Percentiles rank a stretch among this genome's conserved stretches.
phyloP scores from a whole-genome alignment of 2,888 invertebrate species.

The Hyalella azteca region DNA sequence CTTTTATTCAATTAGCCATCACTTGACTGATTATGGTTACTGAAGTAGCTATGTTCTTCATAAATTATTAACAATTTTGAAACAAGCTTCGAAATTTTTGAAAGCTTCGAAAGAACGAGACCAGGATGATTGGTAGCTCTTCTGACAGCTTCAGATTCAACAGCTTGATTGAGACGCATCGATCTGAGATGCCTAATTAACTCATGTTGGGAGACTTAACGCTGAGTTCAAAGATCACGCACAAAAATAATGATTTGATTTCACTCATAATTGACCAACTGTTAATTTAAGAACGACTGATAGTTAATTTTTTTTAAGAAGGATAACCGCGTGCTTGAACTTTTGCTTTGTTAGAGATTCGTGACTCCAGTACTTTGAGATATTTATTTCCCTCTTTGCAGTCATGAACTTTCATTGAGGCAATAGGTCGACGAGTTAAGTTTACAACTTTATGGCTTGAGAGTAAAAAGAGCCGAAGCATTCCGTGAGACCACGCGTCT shows the following conservation, averaged over 20 bases:
- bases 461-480: background rate
- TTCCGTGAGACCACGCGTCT: background rate
- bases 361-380: background rate
- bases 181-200: background rate
- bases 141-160: conserved; percentile 19
- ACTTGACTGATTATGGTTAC: too few species aligned
- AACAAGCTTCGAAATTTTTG: too few species aligned
- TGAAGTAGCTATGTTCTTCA: too few species aligned
- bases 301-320: background rate
- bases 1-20: too few species aligned
- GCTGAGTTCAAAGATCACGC: conserved; percentile 16
- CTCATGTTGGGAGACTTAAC: background rate
- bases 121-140: background rate
- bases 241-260: background rate
- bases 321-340: conserved; percentile 7
- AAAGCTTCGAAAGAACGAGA: too few species aligned
- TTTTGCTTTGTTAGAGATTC: conserved; percentile 20
- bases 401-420: conserved; percentile 17
- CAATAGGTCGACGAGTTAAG: background rate
- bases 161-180: conserved; percentile 33
- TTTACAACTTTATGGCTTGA: conserved; percentile 24
- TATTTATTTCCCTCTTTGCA: background rate
- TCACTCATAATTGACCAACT: conserved; percentile 12
- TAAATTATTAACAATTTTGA: too few species aligned
- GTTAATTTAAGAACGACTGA: background rate